phyloP scores from a whole-genome alignment of 2,888 invertebrate genomes.

The Tribolium freemani region DNA sequence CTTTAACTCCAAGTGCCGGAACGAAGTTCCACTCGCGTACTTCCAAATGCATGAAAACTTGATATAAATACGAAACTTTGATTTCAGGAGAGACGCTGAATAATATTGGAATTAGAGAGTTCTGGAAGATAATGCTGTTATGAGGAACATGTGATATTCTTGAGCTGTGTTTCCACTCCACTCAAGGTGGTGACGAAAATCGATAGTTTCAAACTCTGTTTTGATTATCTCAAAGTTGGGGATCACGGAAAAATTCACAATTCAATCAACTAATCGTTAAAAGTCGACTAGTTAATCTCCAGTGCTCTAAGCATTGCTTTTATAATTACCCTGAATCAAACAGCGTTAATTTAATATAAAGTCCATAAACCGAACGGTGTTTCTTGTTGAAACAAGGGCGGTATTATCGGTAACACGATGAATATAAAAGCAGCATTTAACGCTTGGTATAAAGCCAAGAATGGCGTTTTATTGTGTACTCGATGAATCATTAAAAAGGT shows the following conservation, averaged over 20 bases:
- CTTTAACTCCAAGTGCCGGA: slow-evolving; percentile 21
- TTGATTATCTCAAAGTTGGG: not conserved
- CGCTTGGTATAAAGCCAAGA: not conserved
- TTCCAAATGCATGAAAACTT: slow-evolving; percentile 21
- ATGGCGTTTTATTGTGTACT: not conserved
- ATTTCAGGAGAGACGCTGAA: slow-evolving; percentile 1
- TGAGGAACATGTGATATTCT: slow-evolving; percentile 2
- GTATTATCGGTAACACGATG: not conserved
- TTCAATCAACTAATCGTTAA: not conserved
- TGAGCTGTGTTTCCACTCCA: slow-evolving; percentile 3
- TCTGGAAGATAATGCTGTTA: slow-evolving; percentile 7
- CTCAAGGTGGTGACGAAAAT: not conserved
- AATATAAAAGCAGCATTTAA: not conserved
- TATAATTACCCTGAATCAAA: not conserved
- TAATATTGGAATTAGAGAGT: slow-evolving; percentile 19
- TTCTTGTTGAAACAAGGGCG: not conserved
- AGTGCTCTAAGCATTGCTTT: not conserved
- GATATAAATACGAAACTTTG: slow-evolving; percentile 18
- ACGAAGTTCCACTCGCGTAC: slow-evolving; percentile 12
- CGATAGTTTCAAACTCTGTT: slow-evolving; percentile 11
- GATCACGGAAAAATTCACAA: too few species aligned
- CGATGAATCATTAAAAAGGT: slow-evolving; percentile 9
- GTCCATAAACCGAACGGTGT: not conserved
- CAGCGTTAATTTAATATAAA: not conserved
- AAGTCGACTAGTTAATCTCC: not conserved